These are phyloP conservation scores for Aselliscus stoliczkanus DNA, from an alignment of 2,797 vertebrate species.

Conservation along the genomic window DNA sequence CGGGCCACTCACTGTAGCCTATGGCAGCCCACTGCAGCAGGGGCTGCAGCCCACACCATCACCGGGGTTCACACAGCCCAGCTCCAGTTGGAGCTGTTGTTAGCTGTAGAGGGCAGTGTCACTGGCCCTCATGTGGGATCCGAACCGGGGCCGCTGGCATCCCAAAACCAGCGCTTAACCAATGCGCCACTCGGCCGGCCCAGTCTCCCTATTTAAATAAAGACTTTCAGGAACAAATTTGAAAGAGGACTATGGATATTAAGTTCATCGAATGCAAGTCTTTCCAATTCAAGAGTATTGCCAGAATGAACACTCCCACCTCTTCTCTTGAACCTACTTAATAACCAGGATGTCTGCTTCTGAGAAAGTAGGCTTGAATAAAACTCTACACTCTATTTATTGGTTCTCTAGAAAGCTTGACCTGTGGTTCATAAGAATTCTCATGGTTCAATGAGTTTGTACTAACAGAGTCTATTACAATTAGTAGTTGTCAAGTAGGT, in stretches of 20 bases:
- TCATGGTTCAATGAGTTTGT: slow-evolving; percentile 11
- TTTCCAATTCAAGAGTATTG: slow-evolving; percentile 20
- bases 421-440: slow-evolving; percentile 34
- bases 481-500: background rate
- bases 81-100: no score
- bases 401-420: slow-evolving; percentile 50
- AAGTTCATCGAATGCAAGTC: background rate
- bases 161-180: no score
- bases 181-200: no score
- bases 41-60: no score
- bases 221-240: slow-evolving; percentile 13
- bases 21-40: no score
- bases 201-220: slow-evolving; percentile 43
- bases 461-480: background rate
- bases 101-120: no score
- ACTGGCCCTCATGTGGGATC: no score
- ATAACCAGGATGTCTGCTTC: slow-evolving; percentile 11
- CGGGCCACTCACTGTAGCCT: no score
- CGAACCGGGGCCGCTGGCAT: no score
- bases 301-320: background rate
- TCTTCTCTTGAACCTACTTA: slow-evolving; percentile 12
- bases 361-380: slow-evolving; percentile 45
- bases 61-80: no score
- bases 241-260: slow-evolving; percentile 32
- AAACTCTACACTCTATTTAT: slow-evolving; percentile 11